Evolutionary conservation across 1,140 invertebrate genomes (phyloP).

Genomic region (Trachymyrmex cornetzi): DNA sequence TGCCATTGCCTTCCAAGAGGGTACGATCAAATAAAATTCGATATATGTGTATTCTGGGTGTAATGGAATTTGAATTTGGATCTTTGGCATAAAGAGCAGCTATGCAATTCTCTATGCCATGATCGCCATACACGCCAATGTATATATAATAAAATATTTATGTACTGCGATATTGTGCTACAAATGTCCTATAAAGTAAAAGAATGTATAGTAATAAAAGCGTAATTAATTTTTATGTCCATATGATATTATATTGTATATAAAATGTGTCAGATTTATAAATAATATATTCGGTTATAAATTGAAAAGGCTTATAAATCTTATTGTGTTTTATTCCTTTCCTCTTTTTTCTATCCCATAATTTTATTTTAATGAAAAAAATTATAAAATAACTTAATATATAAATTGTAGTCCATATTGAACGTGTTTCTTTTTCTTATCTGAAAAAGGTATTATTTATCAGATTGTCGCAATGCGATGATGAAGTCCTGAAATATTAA

Average conservation of each 20-base stretch:
- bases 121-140: too few relatives aligned
- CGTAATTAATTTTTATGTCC: neutral
- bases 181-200: constrained; percentile 38
- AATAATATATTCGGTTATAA: neutral
- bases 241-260: neutral
- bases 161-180: neutral
- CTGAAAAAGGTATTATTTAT: too few relatives aligned
- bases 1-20: too few relatives aligned
- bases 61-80: too few relatives aligned
- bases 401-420: too few relatives aligned
- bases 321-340: neutral
- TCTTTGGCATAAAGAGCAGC: too few relatives aligned
- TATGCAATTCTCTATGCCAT: too few relatives aligned
- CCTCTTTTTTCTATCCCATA: neutral
- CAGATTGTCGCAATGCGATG: too few relatives aligned
- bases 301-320: neutral
- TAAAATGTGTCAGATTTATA: neutral
- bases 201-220: neutral
- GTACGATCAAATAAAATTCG: too few relatives aligned
- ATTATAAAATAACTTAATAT: neutral
- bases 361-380: neutral
- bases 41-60: too few relatives aligned
- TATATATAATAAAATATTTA: constrained; percentile 65
- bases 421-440: too few relatives aligned
- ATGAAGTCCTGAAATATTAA: too few relatives aligned